These are phyloP conservation scores for Ennomos erosarius DNA, from an alignment of 2,888 invertebrate genomes.

Conservation along the genomic window DNA sequence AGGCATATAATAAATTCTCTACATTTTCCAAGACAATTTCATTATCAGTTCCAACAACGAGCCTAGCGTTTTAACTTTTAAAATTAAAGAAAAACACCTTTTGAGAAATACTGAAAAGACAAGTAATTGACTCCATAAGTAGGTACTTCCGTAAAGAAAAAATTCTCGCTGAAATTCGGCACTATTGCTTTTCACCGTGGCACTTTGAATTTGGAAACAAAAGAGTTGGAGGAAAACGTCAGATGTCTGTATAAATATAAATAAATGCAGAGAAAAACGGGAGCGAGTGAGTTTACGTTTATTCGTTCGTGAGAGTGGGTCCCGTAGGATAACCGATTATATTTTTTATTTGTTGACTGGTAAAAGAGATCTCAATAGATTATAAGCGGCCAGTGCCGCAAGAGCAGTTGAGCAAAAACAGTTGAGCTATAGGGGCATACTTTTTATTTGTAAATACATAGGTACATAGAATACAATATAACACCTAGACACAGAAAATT, in stretches of 20 bases:
- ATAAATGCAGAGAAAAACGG: conserved; percentile 28
- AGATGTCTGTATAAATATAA: conserved; percentile 24
- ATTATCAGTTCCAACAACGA: not conserved
- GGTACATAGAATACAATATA: no score
- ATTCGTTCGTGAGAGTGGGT: not conserved
- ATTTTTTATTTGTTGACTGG: no score
- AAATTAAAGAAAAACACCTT: conserved; percentile 23
- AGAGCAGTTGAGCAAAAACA: no score
- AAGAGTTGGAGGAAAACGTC: conserved; percentile 18
- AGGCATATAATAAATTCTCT: no score
- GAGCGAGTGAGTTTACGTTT: not conserved
- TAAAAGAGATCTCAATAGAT: no score
- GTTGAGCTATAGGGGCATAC: no score
- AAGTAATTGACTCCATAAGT: conserved; percentile 24
- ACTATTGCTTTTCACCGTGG: conserved; percentile 22
- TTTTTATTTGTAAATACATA: no score
- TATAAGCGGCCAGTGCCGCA: no score
- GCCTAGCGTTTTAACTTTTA: conserved; percentile 14
- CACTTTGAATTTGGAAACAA: conserved; percentile 28
- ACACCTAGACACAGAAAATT: no score
- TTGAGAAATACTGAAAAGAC: conserved; percentile 16
- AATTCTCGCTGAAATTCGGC: conserved; percentile 19
- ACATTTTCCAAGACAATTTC: no score
- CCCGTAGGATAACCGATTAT: not conserved
- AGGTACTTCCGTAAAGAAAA: conserved; percentile 4